A percentile compares a stretch with the other conserved stretches of the same genome.
These are phyloP conservation scores for Dicroscelio sp. DNA, from an alignment of 2,888 invertebrate species.

Conservation along the genomic window DNA sequence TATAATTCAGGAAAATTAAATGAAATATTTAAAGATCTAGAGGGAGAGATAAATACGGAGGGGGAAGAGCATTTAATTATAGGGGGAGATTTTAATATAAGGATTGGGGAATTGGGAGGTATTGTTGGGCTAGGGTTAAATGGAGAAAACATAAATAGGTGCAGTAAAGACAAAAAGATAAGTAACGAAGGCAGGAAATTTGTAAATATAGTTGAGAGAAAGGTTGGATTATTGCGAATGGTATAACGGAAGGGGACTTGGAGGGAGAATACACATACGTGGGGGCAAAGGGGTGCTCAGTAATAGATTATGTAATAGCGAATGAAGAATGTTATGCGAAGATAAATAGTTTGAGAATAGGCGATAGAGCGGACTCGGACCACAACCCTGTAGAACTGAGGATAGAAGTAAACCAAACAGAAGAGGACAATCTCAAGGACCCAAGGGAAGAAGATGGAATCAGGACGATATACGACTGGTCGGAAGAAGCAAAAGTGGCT, in stretches of 20 bases:
- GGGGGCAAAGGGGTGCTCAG: constrained; percentile 63
- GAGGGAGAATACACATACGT: constrained; percentile 75
- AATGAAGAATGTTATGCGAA: constrained; percentile 1
- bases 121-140: background rate
- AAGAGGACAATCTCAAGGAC: background rate
- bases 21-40: background rate
- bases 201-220: constrained; percentile 52
- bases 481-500: background rate
- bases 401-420: no score
- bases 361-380: constrained; percentile 67
- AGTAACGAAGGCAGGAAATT: constrained; percentile 5
- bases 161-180: background rate
- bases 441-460: constrained; percentile 3
- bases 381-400: constrained; percentile 59
- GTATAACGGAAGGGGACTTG: constrained; percentile 67
- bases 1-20: background rate
- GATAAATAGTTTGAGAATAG: constrained; percentile 38
- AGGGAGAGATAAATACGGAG: background rate
- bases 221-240: constrained; percentile 75
- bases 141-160: background rate
- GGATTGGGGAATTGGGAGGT: background rate
- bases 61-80: background rate
- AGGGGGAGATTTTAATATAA: background rate
- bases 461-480: background rate
- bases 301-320: constrained; percentile 75